These are phyloP conservation scores for Apteryx mantelli DNA, from an alignment of 2,113 vertebrate genomes.

Conservation along the genomic window DNA sequence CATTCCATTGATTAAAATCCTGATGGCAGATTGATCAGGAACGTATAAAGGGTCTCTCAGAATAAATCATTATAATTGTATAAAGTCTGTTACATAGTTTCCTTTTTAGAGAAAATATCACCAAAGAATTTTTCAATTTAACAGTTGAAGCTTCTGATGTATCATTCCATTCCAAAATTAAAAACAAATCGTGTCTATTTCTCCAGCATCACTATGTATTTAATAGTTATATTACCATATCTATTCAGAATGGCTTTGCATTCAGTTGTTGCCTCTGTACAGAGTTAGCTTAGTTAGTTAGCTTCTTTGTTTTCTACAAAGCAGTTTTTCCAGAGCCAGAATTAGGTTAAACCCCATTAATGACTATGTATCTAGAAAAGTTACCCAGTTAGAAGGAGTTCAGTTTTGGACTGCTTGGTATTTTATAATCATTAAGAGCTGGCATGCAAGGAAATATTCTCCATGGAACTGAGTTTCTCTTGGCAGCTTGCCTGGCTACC, in stretches of 20 bases:
- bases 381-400: slow-evolving; percentile 15
- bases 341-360: slow-evolving; percentile 25
- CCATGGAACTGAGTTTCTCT: neutral
- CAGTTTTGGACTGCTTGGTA: neutral
- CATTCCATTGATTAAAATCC: neutral
- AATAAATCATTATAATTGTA: neutral
- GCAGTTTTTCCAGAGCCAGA: neutral
- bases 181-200: neutral
- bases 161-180: neutral
- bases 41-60: neutral
- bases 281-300: neutral
- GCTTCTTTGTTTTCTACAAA: neutral
- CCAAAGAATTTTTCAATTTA: neutral
- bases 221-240: neutral
- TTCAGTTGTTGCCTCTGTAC: neutral
- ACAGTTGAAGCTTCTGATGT: neutral
- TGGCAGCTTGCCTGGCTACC: slow-evolving; percentile 8
- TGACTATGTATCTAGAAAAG: neutral
- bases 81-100: neutral
- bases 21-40: neutral
- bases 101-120: neutral
- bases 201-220: neutral
- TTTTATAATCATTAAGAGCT: neutral
- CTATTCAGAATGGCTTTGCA: neutral
- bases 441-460: neutral